Evolutionary conservation across 2,797 vertebrate genomes (phyloP).

Genomic region (Protosalanx chinensis): DNA sequence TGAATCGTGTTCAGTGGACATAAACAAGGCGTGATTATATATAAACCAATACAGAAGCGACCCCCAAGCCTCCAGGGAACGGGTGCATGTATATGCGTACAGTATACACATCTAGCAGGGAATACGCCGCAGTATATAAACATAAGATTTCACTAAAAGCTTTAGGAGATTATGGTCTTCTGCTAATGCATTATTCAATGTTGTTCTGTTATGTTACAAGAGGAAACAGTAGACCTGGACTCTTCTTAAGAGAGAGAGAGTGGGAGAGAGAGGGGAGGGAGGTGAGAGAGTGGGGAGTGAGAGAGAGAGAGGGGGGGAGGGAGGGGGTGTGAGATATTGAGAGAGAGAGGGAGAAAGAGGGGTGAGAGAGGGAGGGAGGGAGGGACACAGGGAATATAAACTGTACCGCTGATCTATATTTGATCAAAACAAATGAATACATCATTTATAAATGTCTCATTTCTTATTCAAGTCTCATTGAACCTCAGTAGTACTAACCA

Average conservation of each 20-base stretch:
- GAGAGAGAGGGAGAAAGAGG: no score
- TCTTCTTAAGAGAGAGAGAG: no score
- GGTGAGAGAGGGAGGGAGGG: no score
- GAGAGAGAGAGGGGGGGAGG: no score
- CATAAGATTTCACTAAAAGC: not conserved
- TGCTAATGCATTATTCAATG: conserved; percentile 3
- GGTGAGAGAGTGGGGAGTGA: no score
- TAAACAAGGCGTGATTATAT: not conserved
- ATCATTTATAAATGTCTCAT: conserved; percentile 39
- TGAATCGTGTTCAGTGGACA: not conserved
- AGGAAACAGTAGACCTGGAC: not conserved
- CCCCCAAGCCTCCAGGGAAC: not conserved
- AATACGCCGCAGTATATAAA: not conserved
- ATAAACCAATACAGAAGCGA: not conserved
- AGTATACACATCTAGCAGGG: not conserved
- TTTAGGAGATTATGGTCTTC: not conserved
- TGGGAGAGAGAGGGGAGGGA: no score
- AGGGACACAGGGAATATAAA: not conserved
- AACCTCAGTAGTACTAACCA: conserved; percentile 2
- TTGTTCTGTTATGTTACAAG: not conserved
- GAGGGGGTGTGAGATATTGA: no score
- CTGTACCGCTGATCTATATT: conserved; percentile 23
- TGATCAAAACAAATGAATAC: conserved; percentile 23
- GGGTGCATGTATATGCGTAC: not conserved
- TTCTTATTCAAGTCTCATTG: conserved; percentile 36